Evolutionary conservation across 2,113 vertebrate species (phyloP), one percentile per base, ranked within the genome.

Genomic region (Prietella phreatophila): DNA sequence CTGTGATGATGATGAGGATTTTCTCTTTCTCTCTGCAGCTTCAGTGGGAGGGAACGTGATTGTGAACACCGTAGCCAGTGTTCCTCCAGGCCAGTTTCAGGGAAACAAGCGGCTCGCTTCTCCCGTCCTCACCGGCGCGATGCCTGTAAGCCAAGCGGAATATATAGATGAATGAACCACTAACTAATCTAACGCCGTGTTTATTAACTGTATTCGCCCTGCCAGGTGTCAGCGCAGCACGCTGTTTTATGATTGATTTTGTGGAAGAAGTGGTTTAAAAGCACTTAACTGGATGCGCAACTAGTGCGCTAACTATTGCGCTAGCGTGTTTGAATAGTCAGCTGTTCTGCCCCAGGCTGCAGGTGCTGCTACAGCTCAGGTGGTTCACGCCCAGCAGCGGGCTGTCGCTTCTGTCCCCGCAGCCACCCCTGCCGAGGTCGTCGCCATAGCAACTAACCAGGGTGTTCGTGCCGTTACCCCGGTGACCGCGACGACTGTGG

Each of bases 41-140:
- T 95, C 97, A 0, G 97, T 99, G 83, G 96, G 96, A n/a, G 98
- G 98, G 39, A 99, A 99, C 39, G 96, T 98, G 86, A 97, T 99
- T 0, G 96, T 99, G 88, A 99, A 98, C 93, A 97, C 97, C 0
- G 96, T 98, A 6, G 95, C 97, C 10, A 97, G 98, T 17, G 97
- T 99, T 67, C 93, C 97, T 50, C 95, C 96, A 14, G 96, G 96
- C 67, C 96, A 97, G 71, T 99, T 99, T 94, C 97, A 98, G 92
- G 95, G 97, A 83, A 99, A 97, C 95, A 99, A 99, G 90, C 97
- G 98, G 2, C 94, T 99, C 69, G 95, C 97, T 4, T 96, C 97
- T 0, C 96, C 97, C 0, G 97, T 97, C 88, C 96, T 97, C 20
- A 93, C 98, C 0, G 96, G 96, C 82, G 93, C 97, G 0, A 85